Evolutionary conservation across 2,888 invertebrate genomes (phyloP), one percentile per base, ranked within the genome.

Genomic region (Himalopsyche tibetana): DNA sequence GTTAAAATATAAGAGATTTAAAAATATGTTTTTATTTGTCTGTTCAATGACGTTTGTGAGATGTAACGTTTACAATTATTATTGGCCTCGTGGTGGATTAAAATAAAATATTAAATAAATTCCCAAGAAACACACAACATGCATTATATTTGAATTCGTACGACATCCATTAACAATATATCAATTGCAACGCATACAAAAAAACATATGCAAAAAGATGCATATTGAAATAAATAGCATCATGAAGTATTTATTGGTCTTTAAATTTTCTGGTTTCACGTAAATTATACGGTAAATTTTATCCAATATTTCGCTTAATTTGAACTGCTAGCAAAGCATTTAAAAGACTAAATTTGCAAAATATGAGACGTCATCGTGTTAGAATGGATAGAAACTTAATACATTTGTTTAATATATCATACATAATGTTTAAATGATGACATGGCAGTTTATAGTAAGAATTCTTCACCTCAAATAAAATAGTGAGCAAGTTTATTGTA

Each of bases 11-110:
- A 63, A 28, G 63, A 63, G 63, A 63, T 5, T 63, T 63, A 19
- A n/a, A 56, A 63, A 63, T 63, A 63, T 63, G 63, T 63, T 19
- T 63, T 63, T 63, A 63, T 63, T 63, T 63, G 28, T 63, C 28
- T 63, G 63, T 63, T 63, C 6, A 63, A 63, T 63, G 63, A 19
- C 12, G 51, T 51, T 51, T 51, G 15, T 9, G 19, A 28, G 63
- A 63, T 19, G 63, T 19, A 63, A 63, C 63, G 28, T 63, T 63
- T 63, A 63, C 3, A 63, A 19, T 19, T 4, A 63, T 6, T n/a
- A 63, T 19, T 19, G 28, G 51, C 51, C 63, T 63, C 28, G 63
- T 19, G 63, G 63, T 63, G 63, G 63, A 63, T 63, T 63, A 63
- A 19, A 63, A 63, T 63, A 63, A 19, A 28, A 28, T 51, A 15